Percentiles rank a stretch among this genome's conserved stretches.
Evolutionary conservation across 1,140 invertebrate species (phyloP).

Genomic region (Diploscapter pachys): DNA sequence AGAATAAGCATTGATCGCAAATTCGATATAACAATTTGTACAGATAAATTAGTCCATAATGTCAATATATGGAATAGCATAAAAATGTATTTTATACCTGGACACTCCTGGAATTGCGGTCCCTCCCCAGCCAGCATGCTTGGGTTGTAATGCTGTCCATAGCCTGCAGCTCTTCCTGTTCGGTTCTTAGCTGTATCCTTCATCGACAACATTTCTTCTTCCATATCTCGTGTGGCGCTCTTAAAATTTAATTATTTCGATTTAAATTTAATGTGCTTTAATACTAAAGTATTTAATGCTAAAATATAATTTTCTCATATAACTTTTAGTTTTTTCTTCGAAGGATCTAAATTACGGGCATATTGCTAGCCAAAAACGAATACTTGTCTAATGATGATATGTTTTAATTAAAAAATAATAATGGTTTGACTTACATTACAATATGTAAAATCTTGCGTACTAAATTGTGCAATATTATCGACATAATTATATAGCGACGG

Average conservation of each 20-base stretch:
- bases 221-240: constrained; percentile 36
- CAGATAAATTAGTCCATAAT: no score
- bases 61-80: no score
- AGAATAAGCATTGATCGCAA: no score
- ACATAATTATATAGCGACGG: constrained; percentile 56
- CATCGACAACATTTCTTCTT: constrained; percentile 36
- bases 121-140: constrained; percentile 46
- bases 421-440: constrained; percentile 45
- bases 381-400: neutral
- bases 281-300: neutral
- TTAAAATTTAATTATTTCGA: constrained; percentile 13
- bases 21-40: no score
- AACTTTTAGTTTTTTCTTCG: neutral
- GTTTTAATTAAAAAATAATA: neutral
- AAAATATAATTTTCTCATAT: neutral
- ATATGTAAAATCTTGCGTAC: constrained; percentile 49
- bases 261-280: neutral
- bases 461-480: constrained; percentile 47
- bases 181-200: constrained; percentile 39
- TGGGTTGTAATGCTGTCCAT: constrained; percentile 51
- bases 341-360: neutral
- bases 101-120: constrained; percentile 57
- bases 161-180: constrained; percentile 35
- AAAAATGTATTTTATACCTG: neutral
- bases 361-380: neutral